phyloP scores from a whole-genome alignment of 2,888 invertebrate genomes.

The Aelia acuminata region DNA sequence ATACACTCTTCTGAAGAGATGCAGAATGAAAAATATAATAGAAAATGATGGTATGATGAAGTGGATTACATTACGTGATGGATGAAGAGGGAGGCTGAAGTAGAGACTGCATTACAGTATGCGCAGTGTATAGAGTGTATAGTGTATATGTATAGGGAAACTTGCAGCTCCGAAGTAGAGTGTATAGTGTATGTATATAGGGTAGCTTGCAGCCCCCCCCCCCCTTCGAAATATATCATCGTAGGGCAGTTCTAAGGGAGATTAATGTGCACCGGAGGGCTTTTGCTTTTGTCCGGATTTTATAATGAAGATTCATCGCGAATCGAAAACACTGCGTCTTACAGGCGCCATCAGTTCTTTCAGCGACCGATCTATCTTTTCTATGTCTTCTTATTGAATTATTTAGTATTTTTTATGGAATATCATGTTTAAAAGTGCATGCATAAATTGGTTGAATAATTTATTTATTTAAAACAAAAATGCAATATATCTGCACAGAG shows the following conservation, averaged over 20 bases:
- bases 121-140: neutral
- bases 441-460: no score
- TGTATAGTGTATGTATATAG: neutral
- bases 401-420: neutral
- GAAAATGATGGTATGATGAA: neutral
- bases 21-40: neutral
- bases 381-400: neutral
- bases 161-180: no score
- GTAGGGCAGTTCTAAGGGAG: neutral
- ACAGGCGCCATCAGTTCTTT: neutral
- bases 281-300: neutral
- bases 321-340: neutral
- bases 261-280: neutral
- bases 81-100: neutral
- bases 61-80: neutral
- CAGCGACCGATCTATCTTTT: neutral
- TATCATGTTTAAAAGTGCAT: neutral
- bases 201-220: neutral
- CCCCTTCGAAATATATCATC: neutral
- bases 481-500: no score
- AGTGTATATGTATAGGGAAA: neutral
- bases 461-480: no score
- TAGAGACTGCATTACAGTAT: neutral
- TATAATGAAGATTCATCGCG: slow-evolving; percentile 9
- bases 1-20: neutral